Percentiles rank a stretch among this genome's conserved stretches.
Conservation (phyloP, 2,888 invertebrate genomes). For the Malthinus seriepunctatus region DNA sequence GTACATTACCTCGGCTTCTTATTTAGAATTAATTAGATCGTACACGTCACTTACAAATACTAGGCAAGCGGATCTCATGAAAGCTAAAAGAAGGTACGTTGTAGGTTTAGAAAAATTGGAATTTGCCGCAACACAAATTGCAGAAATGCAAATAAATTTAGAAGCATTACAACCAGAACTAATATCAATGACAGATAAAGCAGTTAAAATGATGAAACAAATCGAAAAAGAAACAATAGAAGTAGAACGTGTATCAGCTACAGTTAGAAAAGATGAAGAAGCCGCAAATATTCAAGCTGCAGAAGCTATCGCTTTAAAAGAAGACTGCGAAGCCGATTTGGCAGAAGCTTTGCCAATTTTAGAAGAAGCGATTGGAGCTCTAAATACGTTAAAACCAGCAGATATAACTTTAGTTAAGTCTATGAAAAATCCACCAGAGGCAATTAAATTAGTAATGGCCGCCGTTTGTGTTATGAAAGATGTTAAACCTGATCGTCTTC, state of each 20-base stretch:
- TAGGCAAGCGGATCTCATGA: constrained; percentile 74
- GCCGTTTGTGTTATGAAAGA: constrained; percentile 90
- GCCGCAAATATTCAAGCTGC: constrained; percentile 87
- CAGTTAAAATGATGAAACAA: constrained; percentile 73
- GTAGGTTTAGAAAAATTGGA: constrained; percentile 69
- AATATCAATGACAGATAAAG: constrained; percentile 71
- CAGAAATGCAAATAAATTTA: constrained; percentile 76
- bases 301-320: constrained; percentile 79
- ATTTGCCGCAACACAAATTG: constrained; percentile 76
- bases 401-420: constrained; percentile 86
- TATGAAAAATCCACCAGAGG: constrained; percentile 85
- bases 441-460: constrained; percentile 83
- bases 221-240: constrained; percentile 76
- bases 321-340: constrained; percentile 91
- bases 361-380: constrained; percentile 73
- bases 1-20: constrained; percentile 85
- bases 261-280: constrained; percentile 85
- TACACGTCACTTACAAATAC: constrained; percentile 72
- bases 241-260: constrained; percentile 77
- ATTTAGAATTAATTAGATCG: constrained; percentile 77
- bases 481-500: constrained; percentile 74
- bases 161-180: constrained; percentile 75
- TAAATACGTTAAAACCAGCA: constrained; percentile 82
- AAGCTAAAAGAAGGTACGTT: constrained; percentile 69
- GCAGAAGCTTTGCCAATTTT: constrained; percentile 85